phyloP scores from a whole-genome alignment of 1,140 invertebrate species.

The Neodiprion fabricii region DNA sequence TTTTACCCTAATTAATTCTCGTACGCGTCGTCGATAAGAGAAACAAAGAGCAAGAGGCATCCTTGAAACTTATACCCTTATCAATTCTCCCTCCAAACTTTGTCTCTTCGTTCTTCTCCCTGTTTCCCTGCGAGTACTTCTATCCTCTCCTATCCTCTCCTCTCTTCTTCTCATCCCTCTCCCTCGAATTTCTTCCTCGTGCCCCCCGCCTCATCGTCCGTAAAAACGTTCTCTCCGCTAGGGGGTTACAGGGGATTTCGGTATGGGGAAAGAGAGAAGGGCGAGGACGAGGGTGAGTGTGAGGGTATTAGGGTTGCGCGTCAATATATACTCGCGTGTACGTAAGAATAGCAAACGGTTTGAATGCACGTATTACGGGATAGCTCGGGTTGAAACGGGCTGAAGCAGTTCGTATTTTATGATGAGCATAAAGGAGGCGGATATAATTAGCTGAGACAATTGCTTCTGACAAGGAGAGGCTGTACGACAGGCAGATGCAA shows the following conservation, averaged over 20 bases:
- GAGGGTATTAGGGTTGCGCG: background rate
- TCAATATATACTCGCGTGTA: background rate
- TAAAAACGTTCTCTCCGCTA: constrained; percentile 1
- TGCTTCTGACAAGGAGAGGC: background rate
- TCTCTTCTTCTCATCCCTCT: no score
- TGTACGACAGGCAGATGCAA: constrained; percentile 52
- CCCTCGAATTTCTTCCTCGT: no score
- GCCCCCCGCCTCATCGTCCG: background rate
- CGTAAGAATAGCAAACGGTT: constrained; percentile 57
- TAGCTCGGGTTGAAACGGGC: constrained; percentile 9
- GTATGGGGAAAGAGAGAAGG: background rate
- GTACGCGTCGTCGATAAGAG: no score
- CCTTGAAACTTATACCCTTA: no score
- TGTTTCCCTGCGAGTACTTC: no score
- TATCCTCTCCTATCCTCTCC: no score
- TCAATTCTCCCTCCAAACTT: no score
- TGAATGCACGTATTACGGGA: background rate
- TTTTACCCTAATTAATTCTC: no score
- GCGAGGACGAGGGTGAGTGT: background rate
- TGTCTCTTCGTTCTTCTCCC: no score
- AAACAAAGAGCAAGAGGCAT: no score
- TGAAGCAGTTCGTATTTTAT: constrained; percentile 6
- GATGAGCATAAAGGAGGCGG: constrained; percentile 35
- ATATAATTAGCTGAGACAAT: constrained; percentile 60
- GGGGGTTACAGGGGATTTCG: background rate